Base-by-base conservation (phyloP, 2,888 invertebrate species). In the Carabus problematicus region DNA sequence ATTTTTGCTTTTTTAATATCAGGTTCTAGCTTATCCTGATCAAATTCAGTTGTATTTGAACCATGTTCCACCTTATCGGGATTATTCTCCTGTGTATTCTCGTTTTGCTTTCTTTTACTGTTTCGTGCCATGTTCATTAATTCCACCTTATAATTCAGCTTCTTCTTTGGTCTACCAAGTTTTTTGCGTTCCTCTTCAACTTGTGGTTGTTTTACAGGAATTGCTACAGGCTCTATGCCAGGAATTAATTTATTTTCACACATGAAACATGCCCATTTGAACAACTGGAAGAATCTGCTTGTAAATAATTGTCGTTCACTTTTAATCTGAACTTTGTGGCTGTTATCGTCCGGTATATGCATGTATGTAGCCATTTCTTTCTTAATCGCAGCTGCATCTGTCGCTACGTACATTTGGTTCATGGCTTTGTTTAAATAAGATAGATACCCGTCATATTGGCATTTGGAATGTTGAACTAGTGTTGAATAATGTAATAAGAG, bases 51-150 rank as follows among this genome's bases (percentile, higher is more conserved):
- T n/a, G n/a, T n/a, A n/a, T n/a, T n/a, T n/a, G n/a, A n/a, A n/a
- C n/a, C n/a, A n/a, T n/a, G n/a, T n/a, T n/a, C n/a, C n/a, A n/a
- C n/a, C n/a, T n/a, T n/a, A n/a, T n/a, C n/a, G n/a, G n/a, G n/a
- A n/a, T n/a, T n/a, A n/a, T n/a, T n/a, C n/a, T n/a, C n/a, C n/a
- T n/a, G n/a, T n/a, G n/a, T n/a, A n/a, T n/a, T n/a, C n/a, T n/a
- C n/a, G n/a, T n/a, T n/a, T n/a, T n/a, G n/a, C n/a, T n/a, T n/a
- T 29, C 29, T 29, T 6, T 29, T 29, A 3, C 2, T 3, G 3
- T 18, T 64, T 60, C 67, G 39, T 12, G 60, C 60, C 43, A 19
- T 12, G 42, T 67, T 67, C 67, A 67, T 67, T 18, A 47, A 40
- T 18, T 40, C 8, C 12, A 66, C 14, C 18, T 52, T 52, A 41